A percentile compares a stretch with the other conserved stretches of the same genome.
phyloP scores from a whole-genome alignment of 2,797 vertebrate species.

The Spheniscus humboldti region DNA sequence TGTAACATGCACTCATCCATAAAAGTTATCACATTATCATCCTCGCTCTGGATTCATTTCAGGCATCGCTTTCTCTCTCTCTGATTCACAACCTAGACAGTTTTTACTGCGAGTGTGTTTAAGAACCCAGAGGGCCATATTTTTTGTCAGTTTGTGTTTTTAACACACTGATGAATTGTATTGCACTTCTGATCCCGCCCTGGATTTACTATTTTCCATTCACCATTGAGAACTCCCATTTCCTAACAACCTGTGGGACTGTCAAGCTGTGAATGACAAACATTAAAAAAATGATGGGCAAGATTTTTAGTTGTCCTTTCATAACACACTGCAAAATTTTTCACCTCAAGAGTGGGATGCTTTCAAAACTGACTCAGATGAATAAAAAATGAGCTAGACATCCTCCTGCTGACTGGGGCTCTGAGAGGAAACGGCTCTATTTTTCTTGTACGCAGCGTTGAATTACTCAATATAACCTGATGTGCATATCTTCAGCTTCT shows the following conservation, averaged over 20 bases:
- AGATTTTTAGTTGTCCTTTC: constrained; percentile 7
- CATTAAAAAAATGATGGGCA: not conserved
- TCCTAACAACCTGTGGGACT: not conserved
- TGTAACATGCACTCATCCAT: not conserved
- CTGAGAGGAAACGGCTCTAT: not conserved
- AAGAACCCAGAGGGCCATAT: constrained; percentile 5
- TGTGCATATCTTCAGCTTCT: not conserved
- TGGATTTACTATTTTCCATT: constrained; percentile 14
- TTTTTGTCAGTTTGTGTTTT: constrained; percentile 48
- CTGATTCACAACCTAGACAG: constrained; percentile 6
- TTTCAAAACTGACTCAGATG: constrained; percentile 27
- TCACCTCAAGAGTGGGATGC: not conserved
- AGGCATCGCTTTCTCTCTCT: not conserved
- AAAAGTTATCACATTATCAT: constrained; percentile 23
- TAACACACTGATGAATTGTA: not conserved
- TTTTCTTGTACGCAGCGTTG: not conserved
- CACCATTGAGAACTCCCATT: not conserved
- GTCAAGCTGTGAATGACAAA: not conserved
- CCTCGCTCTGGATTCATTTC: constrained; percentile 5
- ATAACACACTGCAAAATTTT: not conserved
- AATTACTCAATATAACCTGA: not conserved
- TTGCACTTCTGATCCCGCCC: not conserved
- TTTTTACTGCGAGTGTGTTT: constrained; percentile 3
- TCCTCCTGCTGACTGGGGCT: not conserved
- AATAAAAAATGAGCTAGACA: constrained; percentile 34